Base-by-base conservation (phyloP, 2,888 invertebrate species). In the Erebia aethiops region DNA sequence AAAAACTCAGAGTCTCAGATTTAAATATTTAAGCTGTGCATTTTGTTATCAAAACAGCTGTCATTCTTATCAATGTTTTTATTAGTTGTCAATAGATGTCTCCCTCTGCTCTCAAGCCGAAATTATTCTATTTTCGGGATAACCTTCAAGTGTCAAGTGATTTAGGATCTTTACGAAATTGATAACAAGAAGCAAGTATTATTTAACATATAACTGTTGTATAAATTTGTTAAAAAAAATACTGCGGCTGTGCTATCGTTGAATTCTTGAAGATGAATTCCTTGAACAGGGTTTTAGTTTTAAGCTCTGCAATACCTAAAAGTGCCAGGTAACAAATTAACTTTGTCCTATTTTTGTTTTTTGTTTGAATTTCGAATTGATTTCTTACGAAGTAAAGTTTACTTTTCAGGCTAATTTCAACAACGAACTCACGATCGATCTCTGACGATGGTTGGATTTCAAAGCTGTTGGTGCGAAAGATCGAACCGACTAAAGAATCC, bases 401-500 rank as follows among this genome's bases (percentile, higher is more conserved):
- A 21, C 16, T 56, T 90, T 86, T 74, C 85, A 93, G 93, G 82
- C 85, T 90, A 80, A 85, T 93, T 78, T 84, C 87, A 52, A 90
- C 89, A 70, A 86, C 90, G 79, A 89, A 84, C 82, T 81, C 84
- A 63, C 82, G 86, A 63, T 78, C 87, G 71, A 90, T 84, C 71
- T 87, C 92, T 26, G 94, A 94, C 73, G 97, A 97, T 91, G 96
- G 97, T 79, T 98, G 98, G 98, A 92, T 98, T 71, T 97, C 97
- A 77, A 98, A 98, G 88, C 91, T 98, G 75, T 93, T 98, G 81
- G 98, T 98, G 58, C 95, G 98, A 74, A 97, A 96, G 87, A 98
- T 98, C 84, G 98, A 98, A 85, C 98, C 98, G 7, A 98, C 98
- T 1, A 98, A 98, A 88, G 98, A 98, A 87, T 97, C 99, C 3